A percentile compares a stretch with the other conserved stretches of the same genome.
Conservation (phyloP, 2,888 invertebrate species). For the Rhamphomyia laevipes region DNA sequence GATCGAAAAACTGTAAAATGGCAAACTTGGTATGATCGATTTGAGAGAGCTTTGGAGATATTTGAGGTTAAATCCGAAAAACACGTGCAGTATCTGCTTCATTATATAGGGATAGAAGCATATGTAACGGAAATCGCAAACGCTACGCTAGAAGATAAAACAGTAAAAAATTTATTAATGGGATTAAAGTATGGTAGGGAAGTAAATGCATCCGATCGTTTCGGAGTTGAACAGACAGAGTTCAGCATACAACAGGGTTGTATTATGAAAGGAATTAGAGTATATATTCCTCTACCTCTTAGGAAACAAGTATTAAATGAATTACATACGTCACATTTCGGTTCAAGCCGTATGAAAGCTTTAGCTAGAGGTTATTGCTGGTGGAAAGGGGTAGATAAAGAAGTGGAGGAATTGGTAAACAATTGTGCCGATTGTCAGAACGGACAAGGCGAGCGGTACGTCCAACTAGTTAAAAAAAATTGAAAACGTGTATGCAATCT, state of each 20-base stretch:
- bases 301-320: constrained; percentile 1
- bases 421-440: constrained; percentile 7
- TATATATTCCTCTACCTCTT: not conserved
- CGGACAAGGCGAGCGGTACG: not conserved
- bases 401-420: constrained; percentile 16
- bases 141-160: not conserved
- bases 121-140: not conserved
- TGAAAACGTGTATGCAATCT: not conserved
- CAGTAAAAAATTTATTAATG: not conserved
- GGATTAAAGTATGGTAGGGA: not conserved
- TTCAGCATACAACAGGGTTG: not conserved
- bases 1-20: too few species aligned
- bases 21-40: too few species aligned
- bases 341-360: constrained; percentile 9
- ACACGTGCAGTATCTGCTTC: too few species aligned
- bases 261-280: constrained; percentile 1
- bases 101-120: too few species aligned
- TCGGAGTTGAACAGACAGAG: not conserved
- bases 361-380: constrained; percentile 15
- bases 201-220: not conserved
- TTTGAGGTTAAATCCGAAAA: too few species aligned
- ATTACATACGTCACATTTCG: constrained; percentile 12
- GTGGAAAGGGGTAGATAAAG: constrained; percentile 15
- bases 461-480: not conserved
- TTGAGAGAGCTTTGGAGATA: too few species aligned